Evolutionary conservation across 2,888 invertebrate genomes (phyloP), one percentile per base, ranked within the genome.

Genomic region (Machimus atricapillus): DNA sequence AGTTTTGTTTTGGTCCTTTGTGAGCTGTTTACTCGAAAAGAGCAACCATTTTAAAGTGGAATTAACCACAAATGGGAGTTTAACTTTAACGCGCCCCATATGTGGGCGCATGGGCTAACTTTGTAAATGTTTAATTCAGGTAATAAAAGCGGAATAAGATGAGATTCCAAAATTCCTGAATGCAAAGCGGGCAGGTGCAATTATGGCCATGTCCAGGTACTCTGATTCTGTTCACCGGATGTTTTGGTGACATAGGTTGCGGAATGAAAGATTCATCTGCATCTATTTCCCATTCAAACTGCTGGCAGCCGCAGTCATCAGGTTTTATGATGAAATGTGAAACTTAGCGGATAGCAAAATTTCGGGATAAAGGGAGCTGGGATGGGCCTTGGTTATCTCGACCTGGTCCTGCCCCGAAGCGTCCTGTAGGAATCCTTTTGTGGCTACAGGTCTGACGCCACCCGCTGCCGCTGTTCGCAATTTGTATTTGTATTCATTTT

Each of bases 401-500:
- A 76, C n/a, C 52, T 52, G 52, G 7, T 76, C 76, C 76, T n/a
- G 40, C 12, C 34, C 40, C 16, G n/a, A 34, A 37, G 76, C 76
- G 34, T 46, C 43, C 12, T 37, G 27, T 0, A 27, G 40, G 37
- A 40, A 6, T 34, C n/a, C 76, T 66, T 66, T 66, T 76, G 34
- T 76, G 34, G n/a, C 76, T 37, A 16, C 52, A 46, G 79, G 27
- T 79, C 46, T 79, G 27, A 27, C 43, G 79, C 43, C 40, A 19
- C 46, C 79, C 46, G 27, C 6, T 23, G 52, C 43, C 40, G 19
- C 46, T 52, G 46, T 79, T 79, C 3, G 46, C 43, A 79, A 46
- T 79, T 79, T 79, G 46, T 79, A 46, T 46, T 46, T 79, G 79
- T 79, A 40, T 79, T 46, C 79, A 46, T 40, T 40, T 79, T 79